phyloP scores from a whole-genome alignment of 2,113 vertebrate species.

The Neolamprologus devosi region DNA sequence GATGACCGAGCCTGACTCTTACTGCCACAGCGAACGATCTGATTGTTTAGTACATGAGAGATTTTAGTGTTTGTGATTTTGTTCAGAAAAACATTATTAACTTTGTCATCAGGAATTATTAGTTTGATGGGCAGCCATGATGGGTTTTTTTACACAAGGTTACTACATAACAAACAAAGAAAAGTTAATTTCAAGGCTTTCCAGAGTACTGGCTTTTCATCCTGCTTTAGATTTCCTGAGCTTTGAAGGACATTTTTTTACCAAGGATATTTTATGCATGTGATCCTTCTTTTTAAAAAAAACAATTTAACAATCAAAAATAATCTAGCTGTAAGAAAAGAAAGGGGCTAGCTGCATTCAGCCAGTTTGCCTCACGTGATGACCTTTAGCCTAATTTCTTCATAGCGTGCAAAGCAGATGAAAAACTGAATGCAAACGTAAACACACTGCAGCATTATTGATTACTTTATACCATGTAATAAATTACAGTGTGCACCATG shows the following conservation, averaged over 20 bases:
- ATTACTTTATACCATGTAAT: not conserved
- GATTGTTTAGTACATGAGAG: not conserved
- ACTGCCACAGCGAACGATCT: not conserved
- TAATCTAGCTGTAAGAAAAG: not conserved
- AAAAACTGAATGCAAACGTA: not conserved
- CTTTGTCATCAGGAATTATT: not conserved
- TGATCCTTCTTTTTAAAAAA: not conserved
- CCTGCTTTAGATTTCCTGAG: not conserved
- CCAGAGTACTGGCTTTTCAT: not conserved
- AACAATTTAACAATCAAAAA: not conserved
- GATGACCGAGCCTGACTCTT: not conserved
- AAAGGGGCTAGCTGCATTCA: not conserved
- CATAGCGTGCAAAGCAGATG: not conserved
- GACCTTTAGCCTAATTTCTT: not conserved
- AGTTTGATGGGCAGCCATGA: not conserved
- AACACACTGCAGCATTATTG: not conserved
- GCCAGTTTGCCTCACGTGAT: not conserved
- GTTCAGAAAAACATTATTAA: not conserved
- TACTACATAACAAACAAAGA: not conserved
- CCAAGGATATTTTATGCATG: not conserved
- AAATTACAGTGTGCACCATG: not conserved
- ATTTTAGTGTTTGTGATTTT: not conserved
- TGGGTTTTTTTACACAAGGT: not conserved
- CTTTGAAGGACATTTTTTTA: not conserved
- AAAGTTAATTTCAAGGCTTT: not conserved